These are phyloP conservation scores for Cancer borealis DNA, from an alignment of 2,888 invertebrate species.

Conservation along the genomic window DNA sequence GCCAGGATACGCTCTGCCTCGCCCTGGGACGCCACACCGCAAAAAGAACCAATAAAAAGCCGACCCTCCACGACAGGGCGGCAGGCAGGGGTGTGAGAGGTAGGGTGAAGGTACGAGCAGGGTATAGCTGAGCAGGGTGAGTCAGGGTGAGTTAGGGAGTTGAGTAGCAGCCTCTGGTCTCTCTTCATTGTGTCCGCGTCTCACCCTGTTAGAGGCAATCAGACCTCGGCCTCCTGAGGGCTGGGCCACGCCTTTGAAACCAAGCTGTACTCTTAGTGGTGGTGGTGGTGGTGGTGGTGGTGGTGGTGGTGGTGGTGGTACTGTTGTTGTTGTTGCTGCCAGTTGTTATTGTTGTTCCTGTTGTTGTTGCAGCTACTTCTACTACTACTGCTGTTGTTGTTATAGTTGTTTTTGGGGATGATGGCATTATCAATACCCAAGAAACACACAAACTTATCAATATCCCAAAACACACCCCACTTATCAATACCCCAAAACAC, in stretches of 20 bases:
- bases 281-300: background rate
- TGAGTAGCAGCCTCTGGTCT: constrained; percentile 7
- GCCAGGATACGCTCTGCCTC: background rate
- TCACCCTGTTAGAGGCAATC: constrained; percentile 5
- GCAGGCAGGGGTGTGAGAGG: background rate
- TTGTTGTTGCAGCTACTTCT: background rate
- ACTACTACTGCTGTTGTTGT: background rate
- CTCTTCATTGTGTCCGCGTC: background rate
- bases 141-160: background rate
- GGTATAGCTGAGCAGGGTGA: background rate
- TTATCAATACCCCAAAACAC: no score
- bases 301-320: no score
- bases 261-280: background rate
- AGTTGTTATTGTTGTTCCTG: background rate
- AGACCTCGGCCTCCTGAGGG: constrained; percentile 24
- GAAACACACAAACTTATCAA: no score
- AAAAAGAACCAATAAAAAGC: background rate
- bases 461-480: no score
- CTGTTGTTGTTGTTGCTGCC: background rate
- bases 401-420: no score
- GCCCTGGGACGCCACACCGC: background rate
- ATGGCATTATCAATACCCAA: background rate
- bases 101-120: background rate
- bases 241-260: background rate
- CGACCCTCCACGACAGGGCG: background rate